Conservation (phyloP, 2,888 invertebrate species). For the Xestia xanthographa region DNA sequence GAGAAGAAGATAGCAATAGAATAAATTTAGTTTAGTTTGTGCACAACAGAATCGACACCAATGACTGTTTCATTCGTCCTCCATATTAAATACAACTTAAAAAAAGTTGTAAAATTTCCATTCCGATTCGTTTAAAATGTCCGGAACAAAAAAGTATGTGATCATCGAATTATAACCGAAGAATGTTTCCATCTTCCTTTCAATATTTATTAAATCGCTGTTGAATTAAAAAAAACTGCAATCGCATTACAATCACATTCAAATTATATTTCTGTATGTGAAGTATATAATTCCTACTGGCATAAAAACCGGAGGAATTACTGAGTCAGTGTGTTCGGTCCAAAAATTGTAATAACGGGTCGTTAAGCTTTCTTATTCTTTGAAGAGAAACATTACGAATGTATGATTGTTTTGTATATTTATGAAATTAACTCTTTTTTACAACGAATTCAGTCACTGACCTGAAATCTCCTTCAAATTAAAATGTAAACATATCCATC, state of each 20-base stretch:
- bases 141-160: conserved; percentile 20
- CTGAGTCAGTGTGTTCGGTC: conserved; percentile 27
- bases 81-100: not conserved
- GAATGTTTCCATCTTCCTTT: conserved; percentile 19
- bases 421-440: conserved; percentile 56
- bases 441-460: conserved; percentile 36
- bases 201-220: conserved; percentile 14
- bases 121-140: conserved; percentile 11
- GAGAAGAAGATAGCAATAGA: too few species aligned
- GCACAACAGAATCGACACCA: too few species aligned
- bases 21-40: too few species aligned
- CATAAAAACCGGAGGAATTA: conserved; percentile 59
- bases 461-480: conserved; percentile 25
- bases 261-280: conserved; percentile 47
- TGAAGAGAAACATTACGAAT: conserved; percentile 56
- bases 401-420: conserved; percentile 50
- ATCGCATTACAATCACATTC: conserved; percentile 43
- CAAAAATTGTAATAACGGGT: conserved; percentile 64
- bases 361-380: conserved; percentile 52
- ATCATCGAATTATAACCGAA: conserved; percentile 24
- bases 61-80: not conserved
- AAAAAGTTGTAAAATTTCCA: conserved; percentile 13
- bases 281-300: conserved; percentile 54
- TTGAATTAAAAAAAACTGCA: conserved; percentile 28
- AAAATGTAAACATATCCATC: not conserved